phyloP scores from a whole-genome alignment of 2,113 vertebrate genomes.

The Budorcas taxicolor region DNA sequence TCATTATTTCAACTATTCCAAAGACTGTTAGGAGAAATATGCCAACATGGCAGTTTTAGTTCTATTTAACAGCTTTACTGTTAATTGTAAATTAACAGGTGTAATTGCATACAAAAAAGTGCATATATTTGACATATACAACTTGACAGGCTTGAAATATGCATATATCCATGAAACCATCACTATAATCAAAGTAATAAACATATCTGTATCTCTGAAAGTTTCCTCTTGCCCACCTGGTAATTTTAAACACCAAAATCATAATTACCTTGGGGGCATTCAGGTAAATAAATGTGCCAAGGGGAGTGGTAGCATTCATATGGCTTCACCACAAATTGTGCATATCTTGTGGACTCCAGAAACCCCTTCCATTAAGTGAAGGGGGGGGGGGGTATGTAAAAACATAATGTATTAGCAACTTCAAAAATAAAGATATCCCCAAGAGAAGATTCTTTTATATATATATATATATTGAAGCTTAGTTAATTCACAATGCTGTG shows the following conservation, averaged over 20 bases:
- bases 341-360: neutral
- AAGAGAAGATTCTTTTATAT: neutral
- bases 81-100: neutral
- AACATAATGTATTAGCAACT: neutral
- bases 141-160: neutral
- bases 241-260: neutral
- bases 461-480: neutral
- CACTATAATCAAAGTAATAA: neutral
- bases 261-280: neutral
- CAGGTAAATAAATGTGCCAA: neutral
- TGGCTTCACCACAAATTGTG: neutral
- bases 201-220: neutral
- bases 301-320: neutral
- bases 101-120: neutral
- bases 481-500: neutral
- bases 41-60: neutral
- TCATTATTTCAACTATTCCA: neutral
- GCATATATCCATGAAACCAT: neutral
- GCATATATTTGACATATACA: neutral
- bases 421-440: neutral
- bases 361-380: neutral
- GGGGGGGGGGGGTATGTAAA: accelerated
- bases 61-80: neutral
- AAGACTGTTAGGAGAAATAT: neutral
- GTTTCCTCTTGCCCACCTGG: neutral